A percentile compares a stretch with the other conserved stretches of the same genome.
Conservation (phyloP, 2,113 vertebrate genomes). For the Pterophyllum scalare region DNA sequence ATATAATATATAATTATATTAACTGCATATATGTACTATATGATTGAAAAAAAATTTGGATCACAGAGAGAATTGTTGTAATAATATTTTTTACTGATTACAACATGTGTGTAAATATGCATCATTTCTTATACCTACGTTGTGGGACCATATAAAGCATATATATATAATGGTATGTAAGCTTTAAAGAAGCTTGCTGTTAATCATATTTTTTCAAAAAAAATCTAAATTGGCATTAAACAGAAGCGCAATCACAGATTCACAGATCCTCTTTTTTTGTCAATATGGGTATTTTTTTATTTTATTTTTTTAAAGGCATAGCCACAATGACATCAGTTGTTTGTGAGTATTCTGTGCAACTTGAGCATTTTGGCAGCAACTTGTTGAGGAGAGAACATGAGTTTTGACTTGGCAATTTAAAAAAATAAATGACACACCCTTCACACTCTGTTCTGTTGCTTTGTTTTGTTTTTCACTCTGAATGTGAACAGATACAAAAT, state of each 20-base stretch:
- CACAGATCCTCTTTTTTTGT: too few relatives aligned
- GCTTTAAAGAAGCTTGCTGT: background rate
- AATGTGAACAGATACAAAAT: background rate
- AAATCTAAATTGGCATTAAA: too few relatives aligned
- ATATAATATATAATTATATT: too few relatives aligned
- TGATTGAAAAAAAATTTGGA: background rate
- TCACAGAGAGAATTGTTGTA: background rate
- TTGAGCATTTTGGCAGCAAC: background rate
- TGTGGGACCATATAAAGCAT: background rate
- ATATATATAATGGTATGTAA: background rate
- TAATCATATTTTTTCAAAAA: background rate
- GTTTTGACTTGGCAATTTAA: background rate
- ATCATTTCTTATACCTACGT: background rate
- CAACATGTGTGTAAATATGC: too few relatives aligned
- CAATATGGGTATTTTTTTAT: too few relatives aligned
- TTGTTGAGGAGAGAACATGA: background rate
- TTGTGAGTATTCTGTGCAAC: background rate
- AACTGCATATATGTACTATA: too few relatives aligned
- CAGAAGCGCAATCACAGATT: too few relatives aligned
- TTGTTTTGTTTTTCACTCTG: background rate
- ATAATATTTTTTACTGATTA: background rate
- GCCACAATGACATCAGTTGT: too few relatives aligned
- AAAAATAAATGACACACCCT: background rate
- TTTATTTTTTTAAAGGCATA: background rate
- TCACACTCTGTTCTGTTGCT: background rate